These are phyloP conservation scores for Hippotragus niger DNA, from an alignment of 2,113 vertebrate species.

Conservation along the genomic window DNA sequence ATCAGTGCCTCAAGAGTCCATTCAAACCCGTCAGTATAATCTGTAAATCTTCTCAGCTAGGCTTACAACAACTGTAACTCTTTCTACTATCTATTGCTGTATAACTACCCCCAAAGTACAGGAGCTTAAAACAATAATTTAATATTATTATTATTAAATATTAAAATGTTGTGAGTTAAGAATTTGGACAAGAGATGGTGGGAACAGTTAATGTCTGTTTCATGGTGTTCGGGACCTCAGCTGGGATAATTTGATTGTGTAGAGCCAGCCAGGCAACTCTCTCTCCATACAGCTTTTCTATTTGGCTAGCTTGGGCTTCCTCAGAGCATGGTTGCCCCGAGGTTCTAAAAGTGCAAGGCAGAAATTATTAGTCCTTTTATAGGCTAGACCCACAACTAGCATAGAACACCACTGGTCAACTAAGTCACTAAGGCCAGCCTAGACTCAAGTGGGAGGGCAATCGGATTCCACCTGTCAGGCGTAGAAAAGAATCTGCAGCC, in stretches of 20 bases:
- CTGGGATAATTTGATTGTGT: not conserved
- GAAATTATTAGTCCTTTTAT: not conserved
- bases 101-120: not conserved
- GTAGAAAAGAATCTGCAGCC: not conserved
- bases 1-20: constrained; percentile 18
- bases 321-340: not conserved
- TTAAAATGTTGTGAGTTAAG: not conserved
- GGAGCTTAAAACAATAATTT: not conserved
- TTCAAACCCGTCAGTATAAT: constrained; percentile 14
- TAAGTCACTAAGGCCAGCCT: not conserved
- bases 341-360: not conserved
- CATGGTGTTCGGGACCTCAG: not conserved
- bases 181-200: not conserved
- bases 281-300: not conserved
- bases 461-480: not conserved
- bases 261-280: not conserved
- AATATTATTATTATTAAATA: not conserved
- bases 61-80: not conserved
- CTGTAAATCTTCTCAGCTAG: constrained; percentile 26
- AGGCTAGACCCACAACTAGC: not conserved
- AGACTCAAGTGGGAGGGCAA: not conserved
- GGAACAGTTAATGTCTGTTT: not conserved
- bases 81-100: not conserved
- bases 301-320: not conserved
- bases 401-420: not conserved